Percentiles rank a stretch among this genome's conserved stretches.
Evolutionary conservation across 2,113 vertebrate species (phyloP).

Genomic region (Megaceryle maxima): DNA sequence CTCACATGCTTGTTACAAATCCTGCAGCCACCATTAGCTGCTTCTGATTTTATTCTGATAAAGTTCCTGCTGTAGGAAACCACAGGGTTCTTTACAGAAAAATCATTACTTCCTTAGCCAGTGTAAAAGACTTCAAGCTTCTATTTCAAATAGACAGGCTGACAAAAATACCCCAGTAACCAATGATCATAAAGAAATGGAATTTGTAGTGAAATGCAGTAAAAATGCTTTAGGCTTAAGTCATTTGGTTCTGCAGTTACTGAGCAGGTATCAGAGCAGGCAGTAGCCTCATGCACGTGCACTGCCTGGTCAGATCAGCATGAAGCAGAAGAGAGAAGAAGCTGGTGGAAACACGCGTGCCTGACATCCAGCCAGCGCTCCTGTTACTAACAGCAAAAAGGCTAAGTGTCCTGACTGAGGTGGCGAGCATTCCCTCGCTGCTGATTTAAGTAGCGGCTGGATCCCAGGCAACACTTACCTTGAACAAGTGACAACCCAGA

Average conservation of each 20-base stretch:
- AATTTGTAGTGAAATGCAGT: background rate
- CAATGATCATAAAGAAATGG: background rate
- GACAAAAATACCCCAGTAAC: background rate
- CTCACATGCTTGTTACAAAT: conserved; percentile 7
- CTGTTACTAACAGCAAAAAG: accelerated
- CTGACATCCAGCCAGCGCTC: background rate
- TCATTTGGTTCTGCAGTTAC: background rate
- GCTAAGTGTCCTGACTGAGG: background rate
- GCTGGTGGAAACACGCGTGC: accelerated
- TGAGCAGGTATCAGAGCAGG: background rate
- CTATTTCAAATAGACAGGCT: background rate
- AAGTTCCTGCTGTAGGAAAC: conserved; percentile 37
- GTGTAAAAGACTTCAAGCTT: background rate
- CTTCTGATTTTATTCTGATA: conserved; percentile 24
- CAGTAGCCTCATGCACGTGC: accelerated
- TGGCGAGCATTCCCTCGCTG: accelerated
- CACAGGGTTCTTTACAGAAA: conserved; percentile 30
- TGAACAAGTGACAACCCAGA: background rate
- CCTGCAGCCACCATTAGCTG: conserved; percentile 22
- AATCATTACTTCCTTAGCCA: conserved; percentile 11
- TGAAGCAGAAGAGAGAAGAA: background rate
- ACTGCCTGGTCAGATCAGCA: accelerated
- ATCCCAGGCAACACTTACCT: background rate
- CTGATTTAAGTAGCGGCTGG: background rate
- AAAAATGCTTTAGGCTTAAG: background rate